phyloP scores from a whole-genome alignment of 2,888 invertebrate genomes.

The Dynastes grantii region DNA sequence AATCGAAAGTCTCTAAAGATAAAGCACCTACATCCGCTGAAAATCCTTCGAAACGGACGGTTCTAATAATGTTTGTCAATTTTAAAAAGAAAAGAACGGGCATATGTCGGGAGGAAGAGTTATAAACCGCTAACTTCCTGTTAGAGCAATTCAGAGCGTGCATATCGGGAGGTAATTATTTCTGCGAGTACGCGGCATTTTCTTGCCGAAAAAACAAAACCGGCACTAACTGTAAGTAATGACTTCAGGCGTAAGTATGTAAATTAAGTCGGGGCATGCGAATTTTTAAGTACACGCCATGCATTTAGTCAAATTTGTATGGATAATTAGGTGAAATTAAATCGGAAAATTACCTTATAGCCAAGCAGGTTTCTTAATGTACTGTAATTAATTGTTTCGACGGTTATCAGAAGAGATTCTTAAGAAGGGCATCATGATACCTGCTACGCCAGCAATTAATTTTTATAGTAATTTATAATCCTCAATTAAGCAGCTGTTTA shows the following conservation, averaged over 20 bases:
- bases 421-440: too few relatives aligned
- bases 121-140: slow-evolving; percentile 42
- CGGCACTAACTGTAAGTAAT: background rate
- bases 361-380: too few relatives aligned
- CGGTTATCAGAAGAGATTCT: too few relatives aligned
- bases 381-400: too few relatives aligned
- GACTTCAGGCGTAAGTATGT: background rate
- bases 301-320: too few relatives aligned
- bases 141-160: slow-evolving; percentile 13
- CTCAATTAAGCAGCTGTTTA: too few relatives aligned
- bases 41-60: slow-evolving; percentile 13
- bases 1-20: slow-evolving; percentile 19
- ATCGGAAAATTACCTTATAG: too few relatives aligned
- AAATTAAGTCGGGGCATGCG: slow-evolving; percentile 9
- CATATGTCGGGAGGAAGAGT: slow-evolving; percentile 19
- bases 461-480: too few relatives aligned
- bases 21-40: slow-evolving; percentile 27
- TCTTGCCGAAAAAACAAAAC: slow-evolving; percentile 15
- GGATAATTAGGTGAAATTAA: too few relatives aligned
- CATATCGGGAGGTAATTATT: slow-evolving; percentile 14
- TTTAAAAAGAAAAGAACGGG: slow-evolving; percentile 23
- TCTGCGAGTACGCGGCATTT: slow-evolving; percentile 5
- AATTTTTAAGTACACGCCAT: background rate
- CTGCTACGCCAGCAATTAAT: too few relatives aligned
- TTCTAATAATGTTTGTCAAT: slow-evolving; percentile 28